Evolutionary conservation across 2,797 vertebrate genomes (phyloP).

Genomic region (Xenops minutus): DNA sequence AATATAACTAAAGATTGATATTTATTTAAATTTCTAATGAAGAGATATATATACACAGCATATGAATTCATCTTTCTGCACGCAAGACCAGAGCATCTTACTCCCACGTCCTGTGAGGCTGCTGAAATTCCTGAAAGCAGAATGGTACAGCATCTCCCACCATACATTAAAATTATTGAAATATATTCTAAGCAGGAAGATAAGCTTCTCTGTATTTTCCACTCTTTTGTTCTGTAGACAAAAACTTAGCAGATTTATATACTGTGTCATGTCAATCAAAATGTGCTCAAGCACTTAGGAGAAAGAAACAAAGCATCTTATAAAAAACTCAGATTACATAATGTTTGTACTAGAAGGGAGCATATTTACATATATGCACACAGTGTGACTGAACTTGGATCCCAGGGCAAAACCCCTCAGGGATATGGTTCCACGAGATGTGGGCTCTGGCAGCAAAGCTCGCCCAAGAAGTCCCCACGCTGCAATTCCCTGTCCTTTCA

Average conservation of each 20-base stretch:
- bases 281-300: neutral
- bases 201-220: neutral
- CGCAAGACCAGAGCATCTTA: neutral
- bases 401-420: neutral
- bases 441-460: neutral
- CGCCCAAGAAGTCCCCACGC: neutral
- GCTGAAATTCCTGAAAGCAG: neutral
- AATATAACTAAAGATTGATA: neutral
- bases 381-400: neutral
- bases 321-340: neutral
- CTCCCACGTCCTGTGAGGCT: neutral
- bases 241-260: neutral
- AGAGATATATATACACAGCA: neutral
- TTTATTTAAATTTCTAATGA: neutral
- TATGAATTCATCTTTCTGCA: neutral
- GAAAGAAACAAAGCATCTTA: neutral
- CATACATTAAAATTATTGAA: neutral
- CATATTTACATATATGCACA: neutral
- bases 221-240: neutral
- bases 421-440: neutral
- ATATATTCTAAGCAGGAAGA: neutral
- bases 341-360: neutral
- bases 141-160: neutral
- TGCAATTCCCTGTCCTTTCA: neutral
- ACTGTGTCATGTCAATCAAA: neutral